Conservation (phyloP, 2,888 invertebrate genomes). For the Dasysyrphus albostriatus region DNA sequence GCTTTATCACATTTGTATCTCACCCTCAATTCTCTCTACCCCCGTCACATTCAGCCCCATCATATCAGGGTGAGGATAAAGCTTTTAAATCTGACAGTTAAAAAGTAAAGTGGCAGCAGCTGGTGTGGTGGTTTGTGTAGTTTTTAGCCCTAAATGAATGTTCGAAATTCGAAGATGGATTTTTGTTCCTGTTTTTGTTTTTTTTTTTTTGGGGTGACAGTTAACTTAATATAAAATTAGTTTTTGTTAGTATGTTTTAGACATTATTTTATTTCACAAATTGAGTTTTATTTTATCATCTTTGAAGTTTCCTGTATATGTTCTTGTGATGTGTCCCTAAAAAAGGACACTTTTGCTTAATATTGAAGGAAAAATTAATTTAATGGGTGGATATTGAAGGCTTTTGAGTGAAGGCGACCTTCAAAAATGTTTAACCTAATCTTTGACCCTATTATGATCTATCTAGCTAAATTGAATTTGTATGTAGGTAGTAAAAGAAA, state of each 20-base stretch:
- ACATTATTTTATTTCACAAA: too few species aligned
- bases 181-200: neutral
- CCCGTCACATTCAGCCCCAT: neutral
- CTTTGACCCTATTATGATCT: too few species aligned
- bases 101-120: constrained; percentile 47
- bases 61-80: constrained; percentile 13
- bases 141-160: constrained; percentile 29
- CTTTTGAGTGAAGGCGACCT: too few species aligned
- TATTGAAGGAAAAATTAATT: too few species aligned
- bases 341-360: too few species aligned
- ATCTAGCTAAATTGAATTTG: too few species aligned
- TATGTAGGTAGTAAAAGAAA: too few species aligned
- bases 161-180: constrained; percentile 71
- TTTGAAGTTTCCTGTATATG: too few species aligned
- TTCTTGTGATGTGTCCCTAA: too few species aligned
- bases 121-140: constrained; percentile 11
- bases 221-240: neutral
- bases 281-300: too few species aligned
- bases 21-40: neutral
- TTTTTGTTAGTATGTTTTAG: neutral
- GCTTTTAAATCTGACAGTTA: constrained; percentile 69
- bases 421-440: too few species aligned
- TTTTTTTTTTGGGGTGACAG: neutral
- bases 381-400: too few species aligned
- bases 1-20: constrained; percentile 41